Evolutionary conservation across 2,113 vertebrate species (phyloP).

Genomic region (Saccopteryx bilineata): DNA sequence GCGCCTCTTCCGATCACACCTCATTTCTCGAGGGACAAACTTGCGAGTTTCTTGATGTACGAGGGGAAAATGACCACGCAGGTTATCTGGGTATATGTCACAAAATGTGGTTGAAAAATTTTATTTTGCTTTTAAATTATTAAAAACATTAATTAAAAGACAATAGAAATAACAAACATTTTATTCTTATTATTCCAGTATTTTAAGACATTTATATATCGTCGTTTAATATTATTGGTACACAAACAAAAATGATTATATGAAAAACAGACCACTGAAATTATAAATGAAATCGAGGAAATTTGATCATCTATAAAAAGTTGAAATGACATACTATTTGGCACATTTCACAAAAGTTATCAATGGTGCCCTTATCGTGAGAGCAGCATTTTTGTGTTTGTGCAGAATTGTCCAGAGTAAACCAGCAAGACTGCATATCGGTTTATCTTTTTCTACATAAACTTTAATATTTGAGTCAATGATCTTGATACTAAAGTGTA

Average conservation of each 20-base stretch:
- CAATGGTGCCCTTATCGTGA: background rate
- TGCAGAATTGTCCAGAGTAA: background rate
- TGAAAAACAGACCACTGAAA: background rate
- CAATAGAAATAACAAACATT: background rate
- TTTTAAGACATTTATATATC: background rate
- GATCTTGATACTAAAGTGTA: background rate
- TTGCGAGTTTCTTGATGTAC: background rate
- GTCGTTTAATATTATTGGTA: background rate
- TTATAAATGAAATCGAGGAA: background rate
- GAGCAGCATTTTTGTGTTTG: background rate
- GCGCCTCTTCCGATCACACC: background rate
- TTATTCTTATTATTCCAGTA: no score
- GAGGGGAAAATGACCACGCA: background rate
- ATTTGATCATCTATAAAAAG: background rate
- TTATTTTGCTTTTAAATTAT: background rate
- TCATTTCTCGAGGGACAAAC: background rate
- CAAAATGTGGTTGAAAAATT: background rate
- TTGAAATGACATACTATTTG: background rate
- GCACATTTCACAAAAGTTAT: background rate
- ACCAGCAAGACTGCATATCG: background rate
- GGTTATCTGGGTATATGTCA: background rate
- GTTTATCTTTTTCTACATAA: background rate
- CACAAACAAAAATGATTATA: background rate
- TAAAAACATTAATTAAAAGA: background rate
- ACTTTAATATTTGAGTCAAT: background rate